Base-by-base conservation (phyloP, 2,113 vertebrate species). In the Campylorhamphus procurvoides region DNA sequence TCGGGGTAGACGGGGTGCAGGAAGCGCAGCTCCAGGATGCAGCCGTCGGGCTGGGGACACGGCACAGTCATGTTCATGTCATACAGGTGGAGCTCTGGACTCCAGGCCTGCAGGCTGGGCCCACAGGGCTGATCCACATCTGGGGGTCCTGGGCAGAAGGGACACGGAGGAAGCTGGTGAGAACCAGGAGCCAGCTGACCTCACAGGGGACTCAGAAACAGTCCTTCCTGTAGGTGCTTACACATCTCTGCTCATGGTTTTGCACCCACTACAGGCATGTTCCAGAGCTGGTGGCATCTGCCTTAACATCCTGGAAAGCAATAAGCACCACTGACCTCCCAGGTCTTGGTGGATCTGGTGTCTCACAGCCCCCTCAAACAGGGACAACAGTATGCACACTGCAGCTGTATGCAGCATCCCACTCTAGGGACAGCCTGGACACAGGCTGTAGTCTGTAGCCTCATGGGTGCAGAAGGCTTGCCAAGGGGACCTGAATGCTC, bases 91-190 rank as follows among this genome's bases (percentile, higher is more conserved):
- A 99, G 98, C 93, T 99, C 99, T 0, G 99, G 99, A 79, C 99
- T 99, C 99, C 99, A 99, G 29, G 99, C 98, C 94, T 99, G 99
- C 80, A 99, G 97, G 59, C 99, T 99, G 27, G 99, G 99, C 87
- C 99, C 99, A 29, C 99, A 99, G 9, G 99, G 98, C 95, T 99
- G 99, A 71, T 99, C 98, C 84, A 99, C 99, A 4, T 99, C 99
- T 0, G 99, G 99, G 18, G 99, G 98, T 10, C 99, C 99, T 99
- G 91, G 27, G 59, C 24, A 84, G 42, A 31, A 40, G 33, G 52
- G 10, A 90, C 1, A 1, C 77, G 37, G 33, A 67, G 17, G 35
- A 24, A 4, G 55, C 24, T 71, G 74, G 29, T 89, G 56, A 94
- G 84, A 71, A 76, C 7, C 31, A 67, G 31, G 33, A n/a, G 4